Conservation (phyloP, 2,888 invertebrate species). For the Dicyrtoma fusca region DNA sequence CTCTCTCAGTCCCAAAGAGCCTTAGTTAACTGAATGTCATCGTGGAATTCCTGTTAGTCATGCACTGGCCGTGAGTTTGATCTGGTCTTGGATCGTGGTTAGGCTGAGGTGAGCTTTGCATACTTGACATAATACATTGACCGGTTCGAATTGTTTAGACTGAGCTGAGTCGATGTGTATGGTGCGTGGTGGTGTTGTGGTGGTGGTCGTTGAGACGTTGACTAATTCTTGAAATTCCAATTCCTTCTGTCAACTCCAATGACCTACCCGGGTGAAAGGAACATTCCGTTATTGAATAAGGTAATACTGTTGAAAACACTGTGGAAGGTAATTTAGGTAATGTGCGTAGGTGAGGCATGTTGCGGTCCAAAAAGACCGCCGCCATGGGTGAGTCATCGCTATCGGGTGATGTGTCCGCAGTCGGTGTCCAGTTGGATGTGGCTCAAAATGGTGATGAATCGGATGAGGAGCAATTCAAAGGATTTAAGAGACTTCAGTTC, state of each 20-base stretch:
- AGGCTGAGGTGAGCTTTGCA: no score
- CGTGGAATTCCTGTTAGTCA: conserved; percentile 16
- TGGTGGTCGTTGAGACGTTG: no score
- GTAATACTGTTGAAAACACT: background rate
- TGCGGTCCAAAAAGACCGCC: conserved; percentile 56
- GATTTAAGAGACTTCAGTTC: conserved; percentile 40
- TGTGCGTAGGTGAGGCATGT: conserved; percentile 56
- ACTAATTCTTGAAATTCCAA: no score
- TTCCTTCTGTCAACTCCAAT: no score
- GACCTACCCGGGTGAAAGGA: no score
- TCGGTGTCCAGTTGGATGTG: conserved; percentile 22
- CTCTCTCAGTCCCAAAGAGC: conserved; percentile 6
- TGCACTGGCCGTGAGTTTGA: conserved; percentile 5
- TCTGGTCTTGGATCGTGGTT: conserved; percentile 10
- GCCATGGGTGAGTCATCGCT: conserved; percentile 52
- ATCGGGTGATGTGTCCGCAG: conserved; percentile 12
- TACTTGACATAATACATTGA: no score
- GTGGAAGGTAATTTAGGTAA: conserved; percentile 42
- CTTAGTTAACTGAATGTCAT: conserved; percentile 24
- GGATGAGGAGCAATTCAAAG: conserved; percentile 35
- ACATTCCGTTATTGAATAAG: no score
- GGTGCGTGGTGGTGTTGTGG: no score
- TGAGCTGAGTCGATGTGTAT: no score
- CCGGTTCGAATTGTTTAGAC: no score
- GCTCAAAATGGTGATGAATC: conserved; percentile 35